A percentile compares a stretch with the other conserved stretches of the same genome.
Evolutionary conservation across 2,797 vertebrate species (phyloP).

Genomic region (Betta splendens): DNA sequence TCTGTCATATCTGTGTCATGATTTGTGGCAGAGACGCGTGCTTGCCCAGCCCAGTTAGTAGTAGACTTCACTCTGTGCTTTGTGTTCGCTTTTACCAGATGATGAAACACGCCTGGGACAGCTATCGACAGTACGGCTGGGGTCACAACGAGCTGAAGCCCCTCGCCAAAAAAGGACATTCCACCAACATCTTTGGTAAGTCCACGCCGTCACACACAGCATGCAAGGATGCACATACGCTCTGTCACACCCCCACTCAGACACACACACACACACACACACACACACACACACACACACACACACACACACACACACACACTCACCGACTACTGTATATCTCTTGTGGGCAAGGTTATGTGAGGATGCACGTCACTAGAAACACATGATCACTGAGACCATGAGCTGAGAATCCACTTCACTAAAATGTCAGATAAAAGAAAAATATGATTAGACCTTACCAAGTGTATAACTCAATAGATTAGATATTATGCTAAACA

Average conservation of each 20-base stretch:
- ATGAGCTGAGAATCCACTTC: constrained; percentile 5
- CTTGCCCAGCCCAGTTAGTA: neutral
- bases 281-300: neutral
- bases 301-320: no score
- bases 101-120: constrained; percentile 99
- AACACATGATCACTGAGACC: constrained; percentile 5
- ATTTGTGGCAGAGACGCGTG: neutral
- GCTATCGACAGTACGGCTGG: constrained; percentile 97
- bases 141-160: constrained; percentile 99
- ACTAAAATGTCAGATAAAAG: neutral
- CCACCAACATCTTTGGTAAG: constrained; percentile 99
- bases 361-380: constrained; percentile 34
- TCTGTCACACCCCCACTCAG: constrained; percentile 1
- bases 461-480: no score
- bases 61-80: neutral
- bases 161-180: constrained; percentile 97
- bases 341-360: constrained; percentile 31
- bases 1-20: neutral
- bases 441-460: neutral
- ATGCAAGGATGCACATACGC: constrained; percentile 17
- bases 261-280: constrained; percentile 3
- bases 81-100: constrained; percentile 79
- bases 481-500: no score
- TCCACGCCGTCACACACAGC: constrained; percentile 42
- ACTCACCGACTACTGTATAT: neutral